A percentile compares a stretch with the other conserved stretches of the same genome.
phyloP scores from a whole-genome alignment of 2,888 invertebrate genomes.

The Eupelmus urozonus region DNA sequence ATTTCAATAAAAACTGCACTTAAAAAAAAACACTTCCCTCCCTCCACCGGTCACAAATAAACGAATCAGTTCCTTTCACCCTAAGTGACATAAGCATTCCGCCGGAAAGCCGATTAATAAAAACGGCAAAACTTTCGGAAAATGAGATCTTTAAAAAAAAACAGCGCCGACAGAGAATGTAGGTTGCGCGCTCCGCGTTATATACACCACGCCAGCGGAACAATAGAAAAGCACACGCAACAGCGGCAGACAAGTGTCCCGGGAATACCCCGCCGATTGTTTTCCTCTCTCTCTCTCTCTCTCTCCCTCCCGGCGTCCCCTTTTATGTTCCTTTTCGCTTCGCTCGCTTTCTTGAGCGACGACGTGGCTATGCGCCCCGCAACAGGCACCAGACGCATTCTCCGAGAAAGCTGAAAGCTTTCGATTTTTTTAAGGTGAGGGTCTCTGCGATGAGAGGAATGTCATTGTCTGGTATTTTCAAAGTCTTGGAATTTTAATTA shows the following conservation, averaged over 20 bases:
- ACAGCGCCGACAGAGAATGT: conserved; percentile 10
- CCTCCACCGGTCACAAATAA: too few relatives aligned
- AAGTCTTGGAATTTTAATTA: too few relatives aligned
- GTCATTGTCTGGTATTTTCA: too few relatives aligned
- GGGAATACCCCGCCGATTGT: conserved; percentile 7
- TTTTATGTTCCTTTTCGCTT: conserved; percentile 1
- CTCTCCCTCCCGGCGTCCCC: not conserved
- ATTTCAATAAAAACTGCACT: too few relatives aligned
- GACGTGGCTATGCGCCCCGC: too few relatives aligned
- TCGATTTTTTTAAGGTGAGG: too few relatives aligned
- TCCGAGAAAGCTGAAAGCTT: too few relatives aligned
- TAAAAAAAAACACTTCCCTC: too few relatives aligned
- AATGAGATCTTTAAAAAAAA: conserved; percentile 30
- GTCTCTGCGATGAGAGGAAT: too few relatives aligned
- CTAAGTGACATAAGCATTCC: too few relatives aligned
- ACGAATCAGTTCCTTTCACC: too few relatives aligned
- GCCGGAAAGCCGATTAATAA: not conserved
- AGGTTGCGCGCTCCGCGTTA: not conserved
- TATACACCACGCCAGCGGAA: not conserved
- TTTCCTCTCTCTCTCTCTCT: conserved; percentile 2
- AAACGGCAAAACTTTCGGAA: conserved; percentile 1
- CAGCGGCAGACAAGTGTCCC: conserved; percentile 5
- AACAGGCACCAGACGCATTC: too few relatives aligned
- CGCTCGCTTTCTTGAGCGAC: not conserved
- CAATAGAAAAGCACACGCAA: not conserved